Percentiles rank a stretch among this genome's conserved stretches.
phyloP scores from a whole-genome alignment of 1,140 invertebrate genomes.

The Zaprionus camerounensis region DNA sequence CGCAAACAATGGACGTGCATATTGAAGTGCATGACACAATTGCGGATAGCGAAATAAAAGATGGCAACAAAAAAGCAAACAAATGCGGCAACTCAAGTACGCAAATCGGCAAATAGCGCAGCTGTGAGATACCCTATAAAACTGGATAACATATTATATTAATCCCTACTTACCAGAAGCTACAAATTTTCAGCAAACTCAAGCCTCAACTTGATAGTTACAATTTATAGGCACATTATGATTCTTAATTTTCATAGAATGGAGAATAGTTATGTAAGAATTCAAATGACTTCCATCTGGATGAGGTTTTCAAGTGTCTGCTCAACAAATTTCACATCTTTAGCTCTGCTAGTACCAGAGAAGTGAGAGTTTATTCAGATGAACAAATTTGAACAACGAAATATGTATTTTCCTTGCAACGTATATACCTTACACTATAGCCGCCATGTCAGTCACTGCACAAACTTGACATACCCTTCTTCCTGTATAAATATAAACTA shows the following conservation, averaged over 20 bases:
- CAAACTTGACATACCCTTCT: slow-evolving; percentile 4
- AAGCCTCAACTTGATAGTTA: neutral
- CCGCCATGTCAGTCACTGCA: neutral
- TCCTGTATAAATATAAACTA: slow-evolving; percentile 30
- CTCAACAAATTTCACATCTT: neutral
- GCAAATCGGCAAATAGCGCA: neutral
- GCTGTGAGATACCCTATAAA: neutral
- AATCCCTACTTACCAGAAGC: neutral
- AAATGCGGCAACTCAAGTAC: neutral
- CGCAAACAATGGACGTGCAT: slow-evolving; percentile 56
- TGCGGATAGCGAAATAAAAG: slow-evolving; percentile 52
- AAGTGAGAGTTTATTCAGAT: neutral
- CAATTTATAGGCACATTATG: neutral
- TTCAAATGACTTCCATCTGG: neutral
- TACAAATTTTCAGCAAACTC: too few species aligned
- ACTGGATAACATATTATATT: neutral
- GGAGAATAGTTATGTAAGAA: neutral
- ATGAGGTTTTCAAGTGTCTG: neutral
- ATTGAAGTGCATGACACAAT: slow-evolving; percentile 78
- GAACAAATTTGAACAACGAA: neutral
- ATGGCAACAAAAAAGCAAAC: slow-evolving; percentile 17
- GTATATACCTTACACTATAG: neutral
- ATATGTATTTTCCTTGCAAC: neutral
- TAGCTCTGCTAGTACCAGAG: neutral
- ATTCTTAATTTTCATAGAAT: neutral